Conservation (phyloP, 2,113 vertebrate species). For the Clarias magur region DNA sequence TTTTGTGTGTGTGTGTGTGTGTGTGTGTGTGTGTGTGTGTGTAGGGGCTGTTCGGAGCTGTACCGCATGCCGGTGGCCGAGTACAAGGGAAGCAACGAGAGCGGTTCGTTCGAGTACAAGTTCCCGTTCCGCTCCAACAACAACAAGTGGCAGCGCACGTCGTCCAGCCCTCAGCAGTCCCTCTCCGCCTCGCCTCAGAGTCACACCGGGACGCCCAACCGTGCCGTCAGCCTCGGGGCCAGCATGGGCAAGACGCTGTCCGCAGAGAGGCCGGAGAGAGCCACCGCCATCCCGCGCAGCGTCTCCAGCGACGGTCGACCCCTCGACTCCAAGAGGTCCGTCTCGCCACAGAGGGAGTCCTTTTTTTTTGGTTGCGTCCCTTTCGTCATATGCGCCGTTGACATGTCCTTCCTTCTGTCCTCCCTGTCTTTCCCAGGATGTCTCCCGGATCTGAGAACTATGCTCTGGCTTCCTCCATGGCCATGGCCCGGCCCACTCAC, state of each 20-base stretch:
- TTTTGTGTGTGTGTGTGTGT: not conserved
- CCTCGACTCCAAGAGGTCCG: conserved; percentile 84
- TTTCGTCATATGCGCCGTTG: not conserved
- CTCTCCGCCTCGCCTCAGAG: conserved; percentile 84
- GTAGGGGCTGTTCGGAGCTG: conserved; percentile 92
- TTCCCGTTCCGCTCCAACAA: conserved; percentile 95
- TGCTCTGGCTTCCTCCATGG: conserved; percentile 88
- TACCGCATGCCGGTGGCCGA: conserved; percentile 90
- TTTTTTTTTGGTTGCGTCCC: not conserved
- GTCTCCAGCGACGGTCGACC: conserved; percentile 96
- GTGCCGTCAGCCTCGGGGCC: conserved; percentile 79
- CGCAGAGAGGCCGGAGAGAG: conserved; percentile 82
- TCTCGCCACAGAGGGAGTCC: not conserved
- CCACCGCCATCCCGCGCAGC: conserved; percentile 89
- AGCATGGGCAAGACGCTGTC: conserved; percentile 83
- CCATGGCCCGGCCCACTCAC: conserved; percentile 86
- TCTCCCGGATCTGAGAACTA: conserved; percentile 93
- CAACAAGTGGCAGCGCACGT: conserved; percentile 96
- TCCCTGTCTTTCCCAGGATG: conserved; percentile 75
- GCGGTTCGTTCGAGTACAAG: conserved; percentile 92
- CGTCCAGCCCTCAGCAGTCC: conserved; percentile 84
- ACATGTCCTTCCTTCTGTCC: not conserved
- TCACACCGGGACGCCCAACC: conserved; percentile 70
- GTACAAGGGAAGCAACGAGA: conserved; percentile 88
- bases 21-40: not conserved